These are phyloP conservation scores for Aleiodes sp. DNA, from an alignment of 1,140 invertebrate species.

Conservation along the genomic window DNA sequence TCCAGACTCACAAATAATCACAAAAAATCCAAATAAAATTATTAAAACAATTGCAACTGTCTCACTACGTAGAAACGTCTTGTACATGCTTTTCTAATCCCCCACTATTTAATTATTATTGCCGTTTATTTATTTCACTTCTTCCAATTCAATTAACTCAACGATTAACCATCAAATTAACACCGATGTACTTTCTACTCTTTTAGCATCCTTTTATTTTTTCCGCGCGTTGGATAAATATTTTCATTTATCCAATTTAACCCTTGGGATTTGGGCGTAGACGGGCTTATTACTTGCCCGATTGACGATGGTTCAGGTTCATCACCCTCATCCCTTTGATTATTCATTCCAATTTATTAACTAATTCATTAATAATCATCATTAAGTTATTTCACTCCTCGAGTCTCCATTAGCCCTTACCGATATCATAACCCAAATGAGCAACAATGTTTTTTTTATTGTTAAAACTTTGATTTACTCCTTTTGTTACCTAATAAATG, in stretches of 20 bases:
- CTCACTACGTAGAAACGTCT: conserved; percentile 25
- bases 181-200: conserved; percentile 24
- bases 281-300: neutral
- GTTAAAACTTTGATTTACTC: neutral
- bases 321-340: conserved; percentile 21
- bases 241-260: conserved; percentile 1
- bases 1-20: conserved; percentile 16
- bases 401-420: no score
- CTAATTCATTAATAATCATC: neutral
- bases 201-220: neutral
- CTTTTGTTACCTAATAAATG: no score
- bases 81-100: conserved; percentile 43
- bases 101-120: neutral
- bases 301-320: neutral
- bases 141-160: conserved; percentile 22
- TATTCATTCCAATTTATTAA: neutral
- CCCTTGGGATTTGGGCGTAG: conserved; percentile 9
- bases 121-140: conserved; percentile 12
- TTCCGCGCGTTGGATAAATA: neutral
- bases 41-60: conserved; percentile 30
- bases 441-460: neutral
- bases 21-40: conserved; percentile 26
- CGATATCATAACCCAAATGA: no score
- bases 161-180: no score
- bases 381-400: neutral